Evolutionary conservation across 2,888 invertebrate species (phyloP).

Genomic region (Cactoblastis cactorum): DNA sequence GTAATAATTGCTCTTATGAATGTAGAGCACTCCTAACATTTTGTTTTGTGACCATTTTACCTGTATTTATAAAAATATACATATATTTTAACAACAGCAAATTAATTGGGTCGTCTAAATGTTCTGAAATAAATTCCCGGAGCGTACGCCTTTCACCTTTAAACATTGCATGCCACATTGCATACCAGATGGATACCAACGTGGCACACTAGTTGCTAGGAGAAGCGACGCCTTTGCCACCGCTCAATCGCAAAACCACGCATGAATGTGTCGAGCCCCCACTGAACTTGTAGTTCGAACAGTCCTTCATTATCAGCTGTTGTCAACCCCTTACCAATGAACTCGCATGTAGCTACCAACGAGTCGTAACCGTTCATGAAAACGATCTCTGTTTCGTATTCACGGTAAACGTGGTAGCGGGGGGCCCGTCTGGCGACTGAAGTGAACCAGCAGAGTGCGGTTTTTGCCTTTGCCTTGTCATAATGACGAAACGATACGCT

Average conservation of each 20-base stretch:
- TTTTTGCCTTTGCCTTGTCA: conserved; percentile 33
- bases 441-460: conserved; percentile 52
- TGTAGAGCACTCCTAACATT: too few relatives aligned
- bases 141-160: conserved; percentile 31
- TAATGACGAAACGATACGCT: conserved; percentile 40
- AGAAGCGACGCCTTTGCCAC: conserved; percentile 4
- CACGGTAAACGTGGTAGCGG: conserved; percentile 29
- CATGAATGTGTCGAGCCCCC: conserved; percentile 55
- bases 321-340: conserved; percentile 33
- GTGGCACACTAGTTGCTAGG: conserved; percentile 27
- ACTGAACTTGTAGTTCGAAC: conserved; percentile 49
- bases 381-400: conserved; percentile 9
- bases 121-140: conserved; percentile 19
- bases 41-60: too few relatives aligned
- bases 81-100: too few relatives aligned
- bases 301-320: conserved; percentile 49
- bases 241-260: conserved; percentile 29
- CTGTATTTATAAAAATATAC: too few relatives aligned
- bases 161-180: conserved; percentile 21
- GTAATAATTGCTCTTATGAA: too few relatives aligned
- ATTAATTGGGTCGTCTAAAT: too few relatives aligned
- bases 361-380: neutral
- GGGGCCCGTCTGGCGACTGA: conserved; percentile 26
- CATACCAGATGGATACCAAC: conserved; percentile 19
- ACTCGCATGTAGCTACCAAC: neutral